Base-by-base conservation (phyloP, 2,113 vertebrate genomes). In the Thunnus maccoyii region DNA sequence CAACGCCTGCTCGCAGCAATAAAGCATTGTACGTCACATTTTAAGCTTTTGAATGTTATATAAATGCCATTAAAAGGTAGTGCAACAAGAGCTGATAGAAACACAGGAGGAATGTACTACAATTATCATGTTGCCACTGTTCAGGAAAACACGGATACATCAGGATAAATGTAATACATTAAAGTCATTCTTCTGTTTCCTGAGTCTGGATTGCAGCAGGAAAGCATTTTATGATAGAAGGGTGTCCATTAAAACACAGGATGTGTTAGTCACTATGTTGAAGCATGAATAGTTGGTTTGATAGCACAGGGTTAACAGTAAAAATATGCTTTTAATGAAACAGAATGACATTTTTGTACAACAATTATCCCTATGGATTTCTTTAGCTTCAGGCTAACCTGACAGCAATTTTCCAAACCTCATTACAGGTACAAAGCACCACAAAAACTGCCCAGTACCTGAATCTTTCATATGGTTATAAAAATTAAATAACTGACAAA, bases 1-100 rank as follows among this genome's bases (percentile, higher is more conserved):
- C 58, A 64, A 54, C 79, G 41, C 30, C 52, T 80, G 66, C 27
- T 69, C 30, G 56, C 25, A 68, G 67, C 67, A 63, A 44, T 20
- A 55, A 71, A 65, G 14, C 48, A 56, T 1, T 13, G 18, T 50
- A 51, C 8, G 27, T 30, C 27, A 30, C 27, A 15, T 69, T 30
- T 32, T 5, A 41, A 61, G 7, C 22, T 9, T n/a, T 52, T 47
- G 12, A 32, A 41, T 20, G 18, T 22, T 47, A 2, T 9, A 10
- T 15, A 5, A 41, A 62, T 20, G 16, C 13, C 13, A 36, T 36
- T 51, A 32, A 47, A 63, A 9, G 36, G 1, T 41, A 41, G 36
- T 41, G 36, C 36, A 41, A 41, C 36, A 41, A 41, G 16, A 76
- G 25, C 7, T 17, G n/a, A 56, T 17, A 60, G 32, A 72, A 74